phyloP scores from a whole-genome alignment of 2,113 vertebrate genomes.

The Oryctolagus cuniculus region DNA sequence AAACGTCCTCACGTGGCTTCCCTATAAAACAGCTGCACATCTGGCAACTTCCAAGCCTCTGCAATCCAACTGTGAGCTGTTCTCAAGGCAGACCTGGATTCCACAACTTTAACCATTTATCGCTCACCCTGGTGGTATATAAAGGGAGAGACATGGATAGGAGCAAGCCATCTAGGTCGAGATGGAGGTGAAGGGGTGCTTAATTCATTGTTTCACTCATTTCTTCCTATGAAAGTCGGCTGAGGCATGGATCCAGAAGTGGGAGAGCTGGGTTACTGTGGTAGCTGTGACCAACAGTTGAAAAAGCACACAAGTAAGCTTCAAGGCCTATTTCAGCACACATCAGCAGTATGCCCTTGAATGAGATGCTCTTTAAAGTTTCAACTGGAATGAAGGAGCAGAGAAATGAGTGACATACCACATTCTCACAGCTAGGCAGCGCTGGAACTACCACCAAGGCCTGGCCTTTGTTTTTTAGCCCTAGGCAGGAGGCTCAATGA shows the following conservation, averaged over 20 bases:
- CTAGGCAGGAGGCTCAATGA: background rate
- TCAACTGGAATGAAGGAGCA: background rate
- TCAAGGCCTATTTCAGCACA: background rate
- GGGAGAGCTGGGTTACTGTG: background rate
- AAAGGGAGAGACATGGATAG: background rate
- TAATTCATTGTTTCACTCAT: background rate
- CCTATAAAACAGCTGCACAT: background rate
- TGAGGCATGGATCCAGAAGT: background rate
- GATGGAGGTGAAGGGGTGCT: background rate
- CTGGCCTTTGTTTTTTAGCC: background rate
- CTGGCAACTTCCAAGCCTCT: background rate
- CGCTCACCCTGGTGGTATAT: background rate
- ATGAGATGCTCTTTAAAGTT: background rate
- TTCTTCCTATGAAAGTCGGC: background rate
- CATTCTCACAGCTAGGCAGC: background rate
- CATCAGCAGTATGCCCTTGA: background rate
- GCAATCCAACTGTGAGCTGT: background rate
- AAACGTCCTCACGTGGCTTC: background rate
- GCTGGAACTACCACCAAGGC: background rate
- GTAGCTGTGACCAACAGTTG: background rate
- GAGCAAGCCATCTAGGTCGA: background rate
- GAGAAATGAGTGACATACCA: background rate
- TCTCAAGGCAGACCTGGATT: background rate
- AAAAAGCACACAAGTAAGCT: background rate
- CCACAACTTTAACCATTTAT: background rate